phyloP scores from a whole-genome alignment of 2,888 invertebrate genomes.

The Cepaea hortensis region DNA sequence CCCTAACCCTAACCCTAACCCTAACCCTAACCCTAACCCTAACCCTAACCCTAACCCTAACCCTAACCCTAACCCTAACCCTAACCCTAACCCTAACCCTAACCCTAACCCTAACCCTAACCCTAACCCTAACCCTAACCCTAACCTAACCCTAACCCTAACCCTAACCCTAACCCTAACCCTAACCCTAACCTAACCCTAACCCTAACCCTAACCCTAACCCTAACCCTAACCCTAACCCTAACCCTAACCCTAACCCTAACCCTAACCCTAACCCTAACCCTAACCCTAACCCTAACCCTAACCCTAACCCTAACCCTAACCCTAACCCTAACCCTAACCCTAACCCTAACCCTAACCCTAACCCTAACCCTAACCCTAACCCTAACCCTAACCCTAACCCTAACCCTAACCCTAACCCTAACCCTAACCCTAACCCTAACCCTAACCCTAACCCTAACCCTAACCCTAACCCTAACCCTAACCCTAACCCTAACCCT shows the following conservation, averaged over 20 bases:
- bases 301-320: constrained; percentile 39
- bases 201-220: constrained; percentile 44
- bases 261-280: constrained; percentile 31
- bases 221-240: constrained; percentile 37
- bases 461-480: not conserved
- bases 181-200: constrained; percentile 43
- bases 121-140: constrained; percentile 26
- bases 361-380: constrained; percentile 37
- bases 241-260: constrained; percentile 32
- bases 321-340: constrained; percentile 3
- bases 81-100: constrained; percentile 12
- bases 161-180: constrained; percentile 36
- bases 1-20: constrained; percentile 30
- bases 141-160: constrained; percentile 26
- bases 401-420: constrained; percentile 40
- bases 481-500: not conserved
- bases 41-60: constrained; percentile 23
- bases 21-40: constrained; percentile 35
- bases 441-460: not conserved
- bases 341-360: not conserved
- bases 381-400: constrained; percentile 21
- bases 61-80: not conserved
- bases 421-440: constrained; percentile 35
- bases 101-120: constrained; percentile 34
- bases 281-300: constrained; percentile 11